Conservation (phyloP, 2,113 vertebrate genomes). For the Xiphophorus couchianus region DNA sequence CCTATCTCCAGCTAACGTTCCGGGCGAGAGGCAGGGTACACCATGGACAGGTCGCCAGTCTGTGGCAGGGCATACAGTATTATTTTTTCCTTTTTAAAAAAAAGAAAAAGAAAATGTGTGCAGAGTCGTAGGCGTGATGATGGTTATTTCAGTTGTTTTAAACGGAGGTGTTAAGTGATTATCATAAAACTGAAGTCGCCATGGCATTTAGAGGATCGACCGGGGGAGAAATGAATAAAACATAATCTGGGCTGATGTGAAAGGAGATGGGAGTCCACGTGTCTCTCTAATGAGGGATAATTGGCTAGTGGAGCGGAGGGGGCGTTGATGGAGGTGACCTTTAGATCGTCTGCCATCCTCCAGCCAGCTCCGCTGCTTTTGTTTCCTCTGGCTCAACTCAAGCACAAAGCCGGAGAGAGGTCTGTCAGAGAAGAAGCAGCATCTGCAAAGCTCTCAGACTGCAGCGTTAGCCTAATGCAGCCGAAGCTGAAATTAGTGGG, state of each 20-base stretch:
- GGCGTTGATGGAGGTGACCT: constrained; percentile 61
- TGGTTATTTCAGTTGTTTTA: not conserved
- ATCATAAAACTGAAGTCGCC: constrained; percentile 18
- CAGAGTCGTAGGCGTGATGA: not conserved
- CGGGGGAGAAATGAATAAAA: constrained; percentile 25
- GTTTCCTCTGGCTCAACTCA: constrained; percentile 19
- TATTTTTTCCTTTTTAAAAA: too few relatives aligned
- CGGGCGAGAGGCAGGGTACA: too few relatives aligned
- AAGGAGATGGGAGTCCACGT: constrained; percentile 36
- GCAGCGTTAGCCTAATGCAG: constrained; percentile 22
- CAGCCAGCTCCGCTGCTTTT: constrained; percentile 38
- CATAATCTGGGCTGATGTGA: constrained; percentile 38
- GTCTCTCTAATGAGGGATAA: constrained; percentile 69
- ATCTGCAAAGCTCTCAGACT: constrained; percentile 1
- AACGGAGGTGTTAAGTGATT: constrained; percentile 30
- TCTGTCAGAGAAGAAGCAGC: not conserved
- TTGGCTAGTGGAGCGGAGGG: constrained; percentile 63
- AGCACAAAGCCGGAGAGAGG: not conserved
- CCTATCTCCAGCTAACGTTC: too few relatives aligned
- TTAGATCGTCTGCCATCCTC: constrained; percentile 43
- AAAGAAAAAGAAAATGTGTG: not conserved
- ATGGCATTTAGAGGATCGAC: constrained; percentile 26
- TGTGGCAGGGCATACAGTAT: too few relatives aligned
- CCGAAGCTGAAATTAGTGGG: constrained; percentile 9
- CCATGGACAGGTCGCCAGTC: too few relatives aligned